Base-by-base conservation (phyloP, 1,140 invertebrate genomes). In the Aricia agestis region DNA sequence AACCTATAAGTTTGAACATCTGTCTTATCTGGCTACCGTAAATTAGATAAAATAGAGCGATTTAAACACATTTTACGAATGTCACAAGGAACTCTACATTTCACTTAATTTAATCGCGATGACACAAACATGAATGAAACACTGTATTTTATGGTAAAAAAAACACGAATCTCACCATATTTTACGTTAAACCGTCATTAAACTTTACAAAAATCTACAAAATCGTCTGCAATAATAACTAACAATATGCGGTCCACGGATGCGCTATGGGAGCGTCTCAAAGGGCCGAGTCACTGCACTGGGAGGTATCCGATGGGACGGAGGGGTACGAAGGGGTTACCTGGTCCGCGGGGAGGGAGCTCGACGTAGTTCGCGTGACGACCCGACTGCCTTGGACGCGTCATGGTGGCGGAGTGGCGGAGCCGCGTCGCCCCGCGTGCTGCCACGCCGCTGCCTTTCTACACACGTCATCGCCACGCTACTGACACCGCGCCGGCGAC, bases 261-360 rank as follows among this genome's bases (percentile, higher is more conserved):
- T 73, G 42, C 41, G 45, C 66, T 59, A 1, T 9, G 9, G 69
- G 42, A 52, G 66, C 58, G 52, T 18, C 61, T 57, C 61, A 41
- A 63, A 67, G 58, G 69, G 69, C 31, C 73, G 70, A 70, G 61
- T 72, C 68, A 73, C 45, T 69, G 65, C 69, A 72, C 65, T 25
- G 41, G 18, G 58, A 66, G 67, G 31, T 57, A 70, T 59, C 42
- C 57, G 45, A 45, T 18, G 7, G 71, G 61, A n/a, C 65, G 58
- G 10, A n/a, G 13, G 11, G 17, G 67, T 61, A 17, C 6, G 25
- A 57, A 13, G 31, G 32, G 13, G 59, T 71, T 89, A 91, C 90
- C 89, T 91, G 89, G 90, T 75, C 91, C 89, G 75, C 90, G 84
- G 71, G 89, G 87, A 66, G 90, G 90, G 67, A 92, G 84, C 58